Conservation (phyloP, 2,113 vertebrate genomes). For the Dasypus novemcinctus region DNA sequence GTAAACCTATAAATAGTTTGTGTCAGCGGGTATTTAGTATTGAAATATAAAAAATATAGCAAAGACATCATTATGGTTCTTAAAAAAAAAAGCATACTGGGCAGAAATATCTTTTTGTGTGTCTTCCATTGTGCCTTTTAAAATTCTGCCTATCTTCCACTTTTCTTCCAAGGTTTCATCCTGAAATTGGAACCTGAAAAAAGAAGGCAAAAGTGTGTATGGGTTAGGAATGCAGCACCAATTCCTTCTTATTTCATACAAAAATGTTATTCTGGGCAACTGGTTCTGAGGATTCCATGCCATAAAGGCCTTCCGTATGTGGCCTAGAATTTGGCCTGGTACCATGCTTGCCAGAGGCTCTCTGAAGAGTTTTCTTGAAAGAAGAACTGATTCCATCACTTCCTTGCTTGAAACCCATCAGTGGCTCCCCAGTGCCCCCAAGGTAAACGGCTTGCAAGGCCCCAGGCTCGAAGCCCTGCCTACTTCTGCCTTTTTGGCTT, state of each 20-base stretch:
- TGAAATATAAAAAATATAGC: conserved; percentile 43
- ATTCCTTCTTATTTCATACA: not conserved
- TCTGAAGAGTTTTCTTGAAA: not conserved
- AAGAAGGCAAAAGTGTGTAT: not conserved
- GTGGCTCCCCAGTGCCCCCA: not conserved
- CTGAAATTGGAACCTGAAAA: conserved; percentile 56
- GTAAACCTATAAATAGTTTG: conserved; percentile 52
- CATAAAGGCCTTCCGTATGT: not conserved
- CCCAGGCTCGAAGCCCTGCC: not conserved
- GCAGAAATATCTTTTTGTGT: conserved; percentile 11
- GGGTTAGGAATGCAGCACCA: not conserved
- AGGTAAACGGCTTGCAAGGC: not conserved
- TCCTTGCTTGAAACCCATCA: not conserved
- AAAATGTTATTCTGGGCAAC: not conserved
- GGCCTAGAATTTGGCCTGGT: not conserved
- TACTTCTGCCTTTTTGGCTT: not conserved
- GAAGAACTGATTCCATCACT: not conserved
- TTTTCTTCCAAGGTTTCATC: not conserved
- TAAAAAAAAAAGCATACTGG: conserved; percentile 8
- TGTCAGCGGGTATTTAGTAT: not conserved
- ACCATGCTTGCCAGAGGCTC: not conserved
- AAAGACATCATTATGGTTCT: not conserved
- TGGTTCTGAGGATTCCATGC: not conserved
- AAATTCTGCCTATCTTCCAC: not conserved
- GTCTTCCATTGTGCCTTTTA: not conserved